These are phyloP conservation scores for Cichladusa arquata DNA, from an alignment of 2,113 vertebrate genomes.

Conservation along the genomic window DNA sequence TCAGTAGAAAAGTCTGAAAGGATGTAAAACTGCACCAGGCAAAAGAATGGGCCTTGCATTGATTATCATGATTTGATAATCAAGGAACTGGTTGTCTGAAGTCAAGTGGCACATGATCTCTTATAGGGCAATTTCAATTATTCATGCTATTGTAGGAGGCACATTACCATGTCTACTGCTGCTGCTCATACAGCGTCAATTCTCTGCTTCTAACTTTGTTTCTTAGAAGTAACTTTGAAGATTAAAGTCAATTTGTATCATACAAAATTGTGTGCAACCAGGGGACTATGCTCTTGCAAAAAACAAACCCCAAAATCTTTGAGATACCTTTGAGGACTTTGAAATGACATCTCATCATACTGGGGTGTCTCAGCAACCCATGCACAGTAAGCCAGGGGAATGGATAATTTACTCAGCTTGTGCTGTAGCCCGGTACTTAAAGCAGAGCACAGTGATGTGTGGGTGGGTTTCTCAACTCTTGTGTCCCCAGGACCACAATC, in stretches of 20 bases:
- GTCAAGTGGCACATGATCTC: constrained; percentile 19
- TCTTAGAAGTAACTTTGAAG: neutral
- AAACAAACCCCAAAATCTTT: neutral
- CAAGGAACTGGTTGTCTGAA: constrained; percentile 26
- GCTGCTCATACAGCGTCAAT: neutral
- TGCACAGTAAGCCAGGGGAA: neutral
- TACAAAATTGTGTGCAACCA: neutral
- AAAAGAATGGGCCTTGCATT: neutral
- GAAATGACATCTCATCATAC: neutral
- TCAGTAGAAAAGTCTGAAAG: neutral
- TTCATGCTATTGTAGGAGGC: constrained; percentile 23
- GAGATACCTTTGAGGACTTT: neutral
- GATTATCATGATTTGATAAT: constrained; percentile 41
- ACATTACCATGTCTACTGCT: neutral
- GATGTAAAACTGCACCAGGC: neutral
- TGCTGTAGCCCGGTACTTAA: neutral
- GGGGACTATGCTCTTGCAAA: neutral
- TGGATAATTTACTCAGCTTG: neutral
- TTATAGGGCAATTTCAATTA: constrained; percentile 37
- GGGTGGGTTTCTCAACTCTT: neutral
- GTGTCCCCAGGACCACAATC: neutral
- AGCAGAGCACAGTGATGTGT: neutral
- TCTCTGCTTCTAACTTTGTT: neutral
- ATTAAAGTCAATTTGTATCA: neutral
- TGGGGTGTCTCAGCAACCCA: neutral